Evolutionary conservation across 2,797 vertebrate genomes (phyloP), one percentile per base, ranked within the genome.

Genomic region (Acridotheres tristis): DNA sequence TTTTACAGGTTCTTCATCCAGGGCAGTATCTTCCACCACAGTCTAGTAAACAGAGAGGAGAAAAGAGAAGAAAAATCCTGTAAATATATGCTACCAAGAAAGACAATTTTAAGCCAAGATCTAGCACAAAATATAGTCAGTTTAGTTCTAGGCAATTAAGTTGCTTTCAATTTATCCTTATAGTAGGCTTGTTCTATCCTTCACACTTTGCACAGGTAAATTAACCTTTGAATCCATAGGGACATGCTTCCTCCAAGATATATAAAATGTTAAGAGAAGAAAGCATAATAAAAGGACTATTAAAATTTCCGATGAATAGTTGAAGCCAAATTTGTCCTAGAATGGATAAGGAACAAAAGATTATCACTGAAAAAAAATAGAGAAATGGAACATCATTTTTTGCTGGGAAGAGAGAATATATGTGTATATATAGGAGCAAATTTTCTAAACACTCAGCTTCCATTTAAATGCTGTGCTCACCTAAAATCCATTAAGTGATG

Each of bases 1-100:
- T 85, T 96, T 96, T 15, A 81, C 11, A 40, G 96, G 89, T 38
- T 97, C 97, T 40, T 91, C 47, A 83, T 98, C 97, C 29, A 25
- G 47, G 38, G 20, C 54, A 57, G 50, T 43, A 34, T 98, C 97
- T 80, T 98, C 98, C 43, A 92, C 96, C 8, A 95, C 65, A 76
- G 95, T 61, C 98, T 97, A 87, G 30, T 7, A 19, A 86, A 75
- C 8, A 77, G 17, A 78, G 13, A 72, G 3, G 4, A 48, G 18
- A 90, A 82, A 59, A 75, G 13, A 80, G 10, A 40, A 9, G 29
- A 74, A 50, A 57, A 32, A 16, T 53, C 7, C 54, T 58, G 2
- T 96, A 61, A 95, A 75, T n/a, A 47, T 2, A n/a, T 0, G 0
- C n/a, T 67, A 61, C 8, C 25, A 29, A 63, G 55, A 87, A 73